phyloP scores from a whole-genome alignment of 2,797 vertebrate genomes.

The Hypotaenidia okinawae region DNA sequence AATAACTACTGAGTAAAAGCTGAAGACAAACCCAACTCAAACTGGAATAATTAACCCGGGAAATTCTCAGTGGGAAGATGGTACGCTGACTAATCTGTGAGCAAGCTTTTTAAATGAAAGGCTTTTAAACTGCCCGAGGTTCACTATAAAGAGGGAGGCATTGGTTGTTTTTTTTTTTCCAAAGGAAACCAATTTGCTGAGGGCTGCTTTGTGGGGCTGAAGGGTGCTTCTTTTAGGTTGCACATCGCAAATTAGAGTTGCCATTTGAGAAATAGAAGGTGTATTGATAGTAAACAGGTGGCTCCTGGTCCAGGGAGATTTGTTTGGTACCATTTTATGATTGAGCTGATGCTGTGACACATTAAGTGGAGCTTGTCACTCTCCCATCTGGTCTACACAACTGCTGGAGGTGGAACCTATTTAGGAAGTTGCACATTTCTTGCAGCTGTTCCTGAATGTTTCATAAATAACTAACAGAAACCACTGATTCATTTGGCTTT shows the following conservation, averaged over 20 bases:
- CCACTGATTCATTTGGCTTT: conserved; percentile 62
- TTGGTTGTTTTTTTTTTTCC: background rate
- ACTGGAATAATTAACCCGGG: conserved; percentile 44
- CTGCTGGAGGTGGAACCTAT: conserved; percentile 71
- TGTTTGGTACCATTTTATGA: conserved; percentile 72
- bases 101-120: conserved; percentile 50
- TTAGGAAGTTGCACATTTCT: conserved; percentile 59
- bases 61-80: conserved; percentile 49
- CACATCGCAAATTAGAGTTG: conserved; percentile 60
- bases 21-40: conserved; percentile 46
- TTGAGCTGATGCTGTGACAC: conserved; percentile 68
- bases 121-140: conserved; percentile 55
- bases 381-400: conserved; percentile 77
- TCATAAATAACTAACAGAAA: conserved; percentile 70
- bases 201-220: background rate
- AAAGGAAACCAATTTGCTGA: conserved; percentile 34
- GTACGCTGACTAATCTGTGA: conserved; percentile 50
- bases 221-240: conserved; percentile 46
- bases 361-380: conserved; percentile 75
- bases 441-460: conserved; percentile 66
- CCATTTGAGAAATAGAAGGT: conserved; percentile 54
- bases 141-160: conserved; percentile 39
- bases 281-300: conserved; percentile 78
- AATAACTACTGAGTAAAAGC: conserved; percentile 56
- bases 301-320: conserved; percentile 67